Conservation (phyloP, 1,140 invertebrate genomes). For the Liolophura sinensis region DNA sequence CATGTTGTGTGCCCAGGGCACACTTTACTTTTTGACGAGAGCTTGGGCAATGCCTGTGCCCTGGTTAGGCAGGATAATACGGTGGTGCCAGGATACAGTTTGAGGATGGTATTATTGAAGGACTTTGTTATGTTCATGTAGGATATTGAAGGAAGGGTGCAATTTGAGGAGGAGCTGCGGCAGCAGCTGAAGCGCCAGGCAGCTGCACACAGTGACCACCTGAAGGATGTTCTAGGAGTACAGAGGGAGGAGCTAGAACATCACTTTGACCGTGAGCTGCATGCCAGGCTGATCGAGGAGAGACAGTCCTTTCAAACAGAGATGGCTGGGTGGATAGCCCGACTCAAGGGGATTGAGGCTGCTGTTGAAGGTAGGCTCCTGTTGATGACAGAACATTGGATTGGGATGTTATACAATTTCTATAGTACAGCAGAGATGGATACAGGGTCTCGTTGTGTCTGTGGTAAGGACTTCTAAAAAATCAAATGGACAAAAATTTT, state of each 20-base stretch:
- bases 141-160: slow-evolving; percentile 67
- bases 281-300: slow-evolving; percentile 67
- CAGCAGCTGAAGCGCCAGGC: slow-evolving; percentile 77
- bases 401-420: no score
- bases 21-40: no score
- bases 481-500: no score
- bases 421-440: no score
- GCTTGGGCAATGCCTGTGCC: no score
- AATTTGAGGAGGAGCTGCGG: slow-evolving; percentile 75
- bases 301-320: slow-evolving; percentile 73
- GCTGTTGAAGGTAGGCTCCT: slow-evolving; percentile 77
- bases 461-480: no score
- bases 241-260: slow-evolving; percentile 74
- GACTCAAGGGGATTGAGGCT: slow-evolving; percentile 83
- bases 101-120: slow-evolving; percentile 15
- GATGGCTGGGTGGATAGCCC: slow-evolving; percentile 78
- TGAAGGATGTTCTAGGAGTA: slow-evolving; percentile 72
- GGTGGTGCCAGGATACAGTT: slow-evolving; percentile 21
- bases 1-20: no score
- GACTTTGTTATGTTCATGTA: slow-evolving; percentile 41
- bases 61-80: slow-evolving; percentile 1
- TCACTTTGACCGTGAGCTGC: slow-evolving; percentile 66
- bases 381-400: background rate
- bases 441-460: no score
- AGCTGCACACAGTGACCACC: slow-evolving; percentile 81